Evolutionary conservation across 2,888 invertebrate genomes (phyloP), one percentile per base, ranked within the genome.

Genomic region (Epicampocera succincta): DNA sequence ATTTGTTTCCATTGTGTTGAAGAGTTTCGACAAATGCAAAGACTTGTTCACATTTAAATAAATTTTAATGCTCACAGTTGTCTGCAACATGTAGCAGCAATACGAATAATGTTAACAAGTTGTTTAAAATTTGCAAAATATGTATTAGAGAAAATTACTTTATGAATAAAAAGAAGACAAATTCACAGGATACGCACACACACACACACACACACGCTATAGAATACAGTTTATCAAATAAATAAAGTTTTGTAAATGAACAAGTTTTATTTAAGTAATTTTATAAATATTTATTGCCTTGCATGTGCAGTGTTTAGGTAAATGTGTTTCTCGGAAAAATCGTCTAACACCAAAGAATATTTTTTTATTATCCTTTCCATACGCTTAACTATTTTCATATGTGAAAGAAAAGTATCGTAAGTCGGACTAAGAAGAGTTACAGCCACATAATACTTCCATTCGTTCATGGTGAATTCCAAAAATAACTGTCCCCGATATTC

Each of bases 81-180:
- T 48, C 46, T 71, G 44, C 65, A 50, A 80, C 58, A 65, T 33
- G 15, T 19, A 44, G 11, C 40, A n/a, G n/a, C n/a, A n/a, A n/a
- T n/a, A 71, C 46, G 17, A 71, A 56, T 63, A 73, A 73, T 29
- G 61, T 48, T n/a, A 58, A 81, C 69, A 52, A 58, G 77, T 65
- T 74, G 74, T 81, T 73, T 69, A 69, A 77, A 77, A 81, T 81
- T 69, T 73, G 52, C 68, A 65, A 73, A 77, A 65, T 58, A n/a
- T n/a, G n/a, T n/a, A 69, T 77, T 73, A 33, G 69, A 52, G 46
- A 74, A 58, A 68, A 81, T 63, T 73, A 63, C 19, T 73, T 63
- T 44, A 44, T 50, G 63, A 38, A 76, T 50, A 33, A 76, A 46
- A 72, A 46, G 12, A 58, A 79, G 25, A 73, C 33, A 68, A 33